Evolutionary conservation across 2,113 vertebrate species (phyloP).

Genomic region (Actenoides lindsayi): DNA sequence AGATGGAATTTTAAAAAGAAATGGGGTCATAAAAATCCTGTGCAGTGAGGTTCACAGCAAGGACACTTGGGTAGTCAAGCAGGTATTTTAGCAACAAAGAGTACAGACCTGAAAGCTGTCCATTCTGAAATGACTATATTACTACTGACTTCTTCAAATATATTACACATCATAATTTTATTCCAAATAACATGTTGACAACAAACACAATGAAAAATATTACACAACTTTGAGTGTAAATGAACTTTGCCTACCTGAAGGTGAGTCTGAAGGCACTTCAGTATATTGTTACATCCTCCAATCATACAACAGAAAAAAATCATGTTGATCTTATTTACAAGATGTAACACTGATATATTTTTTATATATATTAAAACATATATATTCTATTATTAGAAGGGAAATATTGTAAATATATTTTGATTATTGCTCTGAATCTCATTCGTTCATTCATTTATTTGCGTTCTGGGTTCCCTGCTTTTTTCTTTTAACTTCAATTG

Average conservation of each 20-base stretch:
- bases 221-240: neutral
- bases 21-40: neutral
- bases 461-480: neutral
- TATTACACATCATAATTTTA: neutral
- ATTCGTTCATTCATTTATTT: neutral
- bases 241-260: neutral
- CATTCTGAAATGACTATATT: neutral
- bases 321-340: neutral
- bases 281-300: neutral
- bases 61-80: neutral
- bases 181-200: neutral
- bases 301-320: neutral
- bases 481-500: neutral
- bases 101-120: neutral
- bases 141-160: neutral
- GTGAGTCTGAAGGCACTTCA: neutral
- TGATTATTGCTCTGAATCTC: neutral
- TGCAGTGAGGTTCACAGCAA: neutral
- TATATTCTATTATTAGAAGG: neutral
- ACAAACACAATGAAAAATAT: neutral
- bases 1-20: constrained; percentile 11
- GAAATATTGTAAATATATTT: neutral
- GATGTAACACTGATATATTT: neutral
- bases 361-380: neutral
- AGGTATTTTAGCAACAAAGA: neutral